phyloP scores from a whole-genome alignment of 2,797 vertebrate species.

The Sebastes umbrosus region DNA sequence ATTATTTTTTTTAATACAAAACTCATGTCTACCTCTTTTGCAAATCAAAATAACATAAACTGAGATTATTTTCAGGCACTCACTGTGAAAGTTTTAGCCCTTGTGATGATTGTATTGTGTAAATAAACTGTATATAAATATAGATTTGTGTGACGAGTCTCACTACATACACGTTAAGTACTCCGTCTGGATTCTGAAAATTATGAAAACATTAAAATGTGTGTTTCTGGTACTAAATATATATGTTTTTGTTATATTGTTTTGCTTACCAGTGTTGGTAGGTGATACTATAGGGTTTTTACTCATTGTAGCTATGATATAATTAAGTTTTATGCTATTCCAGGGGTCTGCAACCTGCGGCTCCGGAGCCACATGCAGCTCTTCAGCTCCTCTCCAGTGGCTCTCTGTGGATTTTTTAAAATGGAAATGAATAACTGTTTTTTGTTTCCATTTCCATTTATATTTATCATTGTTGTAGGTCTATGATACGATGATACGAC shows the following conservation, averaged over 20 bases:
- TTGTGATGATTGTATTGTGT: slow-evolving; percentile 51
- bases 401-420: no score
- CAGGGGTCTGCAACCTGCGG: no score
- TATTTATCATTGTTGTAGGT: no score
- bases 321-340: not conserved
- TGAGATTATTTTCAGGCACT: slow-evolving; percentile 10
- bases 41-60: slow-evolving; percentile 24
- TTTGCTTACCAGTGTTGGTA: not conserved
- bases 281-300: not conserved
- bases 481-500: accelerated
- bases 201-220: not conserved
- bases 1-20: slow-evolving; percentile 46
- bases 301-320: not conserved
- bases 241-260: not conserved
- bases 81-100: slow-evolving; percentile 38
- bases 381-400: no score
- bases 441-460: no score
- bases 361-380: accelerated
- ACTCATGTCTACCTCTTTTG: slow-evolving; percentile 72
- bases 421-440: no score
- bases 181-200: not conserved
- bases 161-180: not conserved
- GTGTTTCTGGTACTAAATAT: not conserved
- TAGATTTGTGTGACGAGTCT: not conserved
- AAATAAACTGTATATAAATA: slow-evolving; percentile 74